These are phyloP conservation scores for Drosophila rubida DNA, from an alignment of 2,888 invertebrate species.

Conservation along the genomic window DNA sequence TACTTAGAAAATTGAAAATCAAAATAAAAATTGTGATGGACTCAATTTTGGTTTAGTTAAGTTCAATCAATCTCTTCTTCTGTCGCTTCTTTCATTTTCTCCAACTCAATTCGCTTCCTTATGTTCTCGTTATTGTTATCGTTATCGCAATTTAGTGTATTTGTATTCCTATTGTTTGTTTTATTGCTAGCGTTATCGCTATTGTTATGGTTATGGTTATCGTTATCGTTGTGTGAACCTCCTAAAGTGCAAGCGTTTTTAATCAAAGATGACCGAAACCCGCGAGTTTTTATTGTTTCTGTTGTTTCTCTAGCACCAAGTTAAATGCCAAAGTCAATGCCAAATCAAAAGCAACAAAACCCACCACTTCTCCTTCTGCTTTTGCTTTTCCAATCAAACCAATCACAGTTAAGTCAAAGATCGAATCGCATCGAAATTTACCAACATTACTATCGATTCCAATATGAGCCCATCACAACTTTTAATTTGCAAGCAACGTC, in stretches of 20 bases:
- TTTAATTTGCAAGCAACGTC: conserved; percentile 70
- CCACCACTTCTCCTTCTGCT: conserved; percentile 2
- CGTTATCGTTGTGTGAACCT: conserved; percentile 43
- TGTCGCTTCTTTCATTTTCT: conserved; percentile 53
- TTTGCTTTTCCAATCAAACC: neutral
- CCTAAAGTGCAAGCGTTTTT: conserved; percentile 84
- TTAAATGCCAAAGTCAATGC: conserved; percentile 24
- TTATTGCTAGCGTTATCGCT: conserved; percentile 31
- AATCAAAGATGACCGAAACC: conserved; percentile 80
- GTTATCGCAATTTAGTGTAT: conserved; percentile 31
- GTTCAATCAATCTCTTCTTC: conserved; percentile 57
- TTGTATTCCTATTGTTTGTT: conserved; percentile 22
- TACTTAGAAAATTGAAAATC: conserved; percentile 45
- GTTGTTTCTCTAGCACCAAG: conserved; percentile 62
- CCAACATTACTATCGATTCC: conserved; percentile 17
- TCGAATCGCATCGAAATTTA: conserved; percentile 18
- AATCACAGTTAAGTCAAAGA: conserved; percentile 34
- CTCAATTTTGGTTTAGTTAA: conserved; percentile 79
- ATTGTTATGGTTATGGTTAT: conserved; percentile 18
- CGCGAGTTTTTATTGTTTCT: conserved; percentile 71
- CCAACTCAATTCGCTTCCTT: conserved; percentile 20
- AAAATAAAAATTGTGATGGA: conserved; percentile 83
- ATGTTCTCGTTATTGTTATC: conserved; percentile 15
- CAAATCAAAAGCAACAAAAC: conserved; percentile 6
- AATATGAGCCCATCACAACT: conserved; percentile 84